Evolutionary conservation across 1,140 invertebrate genomes (phyloP), one percentile per base, ranked within the genome.

Genomic region (Sycophaga agraensis): DNA sequence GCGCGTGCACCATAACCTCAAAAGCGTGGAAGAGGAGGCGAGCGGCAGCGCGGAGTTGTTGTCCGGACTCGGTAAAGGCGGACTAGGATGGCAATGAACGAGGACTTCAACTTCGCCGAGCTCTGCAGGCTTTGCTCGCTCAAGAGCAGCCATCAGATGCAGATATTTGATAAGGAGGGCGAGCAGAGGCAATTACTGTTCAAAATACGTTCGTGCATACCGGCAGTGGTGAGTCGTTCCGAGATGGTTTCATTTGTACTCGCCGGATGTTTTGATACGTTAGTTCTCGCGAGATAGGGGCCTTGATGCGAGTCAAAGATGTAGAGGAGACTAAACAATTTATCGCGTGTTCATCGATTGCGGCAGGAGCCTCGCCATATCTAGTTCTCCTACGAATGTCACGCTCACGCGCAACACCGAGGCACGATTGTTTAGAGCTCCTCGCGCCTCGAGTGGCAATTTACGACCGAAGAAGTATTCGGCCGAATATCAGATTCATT

Each of bases 131-230:
- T 89, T 53, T 89, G 87, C 68, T 86, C 85, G 57, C 76, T 88
- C 39, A 87, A 86, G 73, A 85, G 83, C 61, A 86, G 84, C 39
- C 84, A 86, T 55, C 73, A 78, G 54, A 79, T 88, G 42, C 85
- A 87, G 71, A 87, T 89, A 69, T 88, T 89, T 71, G 87, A 88
- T 68, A 87, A 87, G 69, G 85, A 87, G 68, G 84, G 86, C 34
- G 87, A 88, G 71, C 86, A 88, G 66, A 78, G 86, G 54, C 86
- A 88, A 73, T 81, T 88, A 55, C 80, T 87, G 37, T 87, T 87
- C 72, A 89, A 89, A 76, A 82, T 88, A 67, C 82, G 86, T 61
- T 85, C 86, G 53, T 85, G 87, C 68, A 80, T 88, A 74, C 85
- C 86, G 39, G 83, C 85, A 74, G 74, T 84, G 80, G 85, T 87